Evolutionary conservation across 2,888 invertebrate species (phyloP).

Genomic region (Cerastis leucographa): DNA sequence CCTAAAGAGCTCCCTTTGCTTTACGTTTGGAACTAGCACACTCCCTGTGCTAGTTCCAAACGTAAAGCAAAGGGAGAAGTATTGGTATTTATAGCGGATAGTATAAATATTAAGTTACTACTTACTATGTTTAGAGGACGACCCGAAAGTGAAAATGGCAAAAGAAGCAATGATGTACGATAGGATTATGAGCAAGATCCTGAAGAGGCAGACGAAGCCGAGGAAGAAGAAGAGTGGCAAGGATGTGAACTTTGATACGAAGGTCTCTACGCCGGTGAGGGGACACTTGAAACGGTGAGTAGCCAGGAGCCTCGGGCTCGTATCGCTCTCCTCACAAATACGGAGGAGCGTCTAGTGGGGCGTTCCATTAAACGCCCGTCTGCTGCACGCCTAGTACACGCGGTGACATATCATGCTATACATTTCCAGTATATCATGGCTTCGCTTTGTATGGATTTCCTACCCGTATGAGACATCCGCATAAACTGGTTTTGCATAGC

Average conservation of each 20-base stretch:
- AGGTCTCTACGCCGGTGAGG: neutral
- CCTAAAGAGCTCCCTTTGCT: no score
- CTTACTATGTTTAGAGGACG: neutral
- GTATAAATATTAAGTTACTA: neutral
- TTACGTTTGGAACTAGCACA: no score
- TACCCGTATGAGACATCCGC: no score
- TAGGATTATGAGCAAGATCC: neutral
- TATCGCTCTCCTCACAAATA: neutral
- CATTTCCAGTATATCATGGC: no score
- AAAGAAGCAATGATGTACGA: neutral
- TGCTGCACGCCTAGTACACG: neutral
- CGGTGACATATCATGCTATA: no score
- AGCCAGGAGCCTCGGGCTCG: neutral
- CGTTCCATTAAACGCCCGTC: neutral
- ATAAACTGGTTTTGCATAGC: no score
- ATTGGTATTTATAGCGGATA: neutral
- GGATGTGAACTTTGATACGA: neutral
- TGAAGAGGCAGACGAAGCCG: neutral
- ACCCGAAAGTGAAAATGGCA: accelerated
- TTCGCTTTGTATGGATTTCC: no score
- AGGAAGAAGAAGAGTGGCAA: slow-evolving; percentile 4
- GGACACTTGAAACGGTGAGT: neutral
- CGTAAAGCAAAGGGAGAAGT: neutral
- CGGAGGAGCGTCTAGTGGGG: neutral
- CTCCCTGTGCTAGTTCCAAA: no score